Base-by-base conservation (phyloP, 1,140 invertebrate genomes). In the Hirudo medicinalis region DNA sequence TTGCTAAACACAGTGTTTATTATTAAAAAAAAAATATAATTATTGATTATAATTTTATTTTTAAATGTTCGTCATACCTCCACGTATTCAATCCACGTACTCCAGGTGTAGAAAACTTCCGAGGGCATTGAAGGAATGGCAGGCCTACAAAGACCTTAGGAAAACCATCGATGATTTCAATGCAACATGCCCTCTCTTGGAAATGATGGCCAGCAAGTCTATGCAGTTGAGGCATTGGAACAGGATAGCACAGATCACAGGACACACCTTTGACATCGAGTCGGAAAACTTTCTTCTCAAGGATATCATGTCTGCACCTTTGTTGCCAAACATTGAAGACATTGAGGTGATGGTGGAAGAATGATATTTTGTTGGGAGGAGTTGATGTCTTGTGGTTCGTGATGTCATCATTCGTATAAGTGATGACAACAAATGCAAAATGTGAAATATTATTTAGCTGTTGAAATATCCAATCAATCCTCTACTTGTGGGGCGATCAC, bases 81-180 rank as follows among this genome's bases (percentile, higher is more conserved):
- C 25, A 9, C 15, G 0, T 49, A 49, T 49, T 40, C 40, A 40
- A n/a, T n/a, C n/a, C n/a, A n/a, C 32, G 54, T 57, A n/a, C 4
- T 95, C 71, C 87, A 91, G 55, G 88, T 90, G 81, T 74, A 79
- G 81, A 36, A 97, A 97, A 81, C 83, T 97, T 40, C 94, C 94
- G 0, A 97, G 97, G 82, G 93, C 90, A 5, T 82, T 96, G 22
- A 94, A 97, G 82, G 94, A 97, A 82, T 97, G 94, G 94, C 93
- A 94, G 17, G 94, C 94, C 0, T 98, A 94, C 83, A 90, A 90
- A 78, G 92, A 93, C 5, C 82, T 97, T 55, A 94, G 96, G 78
- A 93, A 94, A 76, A 97, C 91, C 0, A 95, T 97, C 74, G 94
- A 97, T 79, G 94, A 97, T 79, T 97, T 98, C 80, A 97, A 94